Evolutionary conservation across 1,140 invertebrate species (phyloP).

Genomic region (Rhagoletis pomonella): DNA sequence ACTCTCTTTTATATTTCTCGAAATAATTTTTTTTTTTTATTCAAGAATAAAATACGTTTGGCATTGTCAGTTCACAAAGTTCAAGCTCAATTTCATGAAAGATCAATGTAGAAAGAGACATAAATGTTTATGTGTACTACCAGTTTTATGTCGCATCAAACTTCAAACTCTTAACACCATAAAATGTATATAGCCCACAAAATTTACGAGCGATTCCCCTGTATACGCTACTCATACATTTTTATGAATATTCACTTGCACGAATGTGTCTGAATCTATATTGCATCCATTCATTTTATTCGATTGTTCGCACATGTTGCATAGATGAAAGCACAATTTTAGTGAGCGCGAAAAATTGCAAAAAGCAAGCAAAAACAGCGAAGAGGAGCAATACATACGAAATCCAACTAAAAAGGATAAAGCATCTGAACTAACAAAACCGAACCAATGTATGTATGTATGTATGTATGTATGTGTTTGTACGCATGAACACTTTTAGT

Average conservation of each 20-base stretch:
- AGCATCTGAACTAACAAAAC: too few relatives aligned
- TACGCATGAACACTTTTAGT: conserved; percentile 22
- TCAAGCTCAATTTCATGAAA: too few relatives aligned
- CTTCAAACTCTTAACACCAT: too few relatives aligned
- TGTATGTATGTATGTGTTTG: neutral
- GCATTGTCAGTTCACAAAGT: too few relatives aligned
- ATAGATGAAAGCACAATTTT: conserved; percentile 30
- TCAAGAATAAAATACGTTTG: too few relatives aligned
- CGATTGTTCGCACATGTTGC: conserved; percentile 48
- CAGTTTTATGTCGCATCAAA: too few relatives aligned
- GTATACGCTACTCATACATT: neutral
- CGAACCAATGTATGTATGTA: too few relatives aligned
- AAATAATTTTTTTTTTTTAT: too few relatives aligned
- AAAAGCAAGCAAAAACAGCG: too few relatives aligned
- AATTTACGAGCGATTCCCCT: neutral
- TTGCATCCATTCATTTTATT: conserved; percentile 35
- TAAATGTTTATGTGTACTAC: too few relatives aligned
- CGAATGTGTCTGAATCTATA: conserved; percentile 26
- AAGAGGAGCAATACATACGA: neutral
- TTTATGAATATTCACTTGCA: conserved; percentile 41
- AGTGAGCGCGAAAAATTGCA: conserved; percentile 31
- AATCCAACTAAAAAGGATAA: neutral
- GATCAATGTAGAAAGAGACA: too few relatives aligned
- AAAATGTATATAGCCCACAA: neutral
- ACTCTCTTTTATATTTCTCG: too few relatives aligned